Base-by-base conservation (phyloP, 2,113 vertebrate genomes). In the Cololabis saira region DNA sequence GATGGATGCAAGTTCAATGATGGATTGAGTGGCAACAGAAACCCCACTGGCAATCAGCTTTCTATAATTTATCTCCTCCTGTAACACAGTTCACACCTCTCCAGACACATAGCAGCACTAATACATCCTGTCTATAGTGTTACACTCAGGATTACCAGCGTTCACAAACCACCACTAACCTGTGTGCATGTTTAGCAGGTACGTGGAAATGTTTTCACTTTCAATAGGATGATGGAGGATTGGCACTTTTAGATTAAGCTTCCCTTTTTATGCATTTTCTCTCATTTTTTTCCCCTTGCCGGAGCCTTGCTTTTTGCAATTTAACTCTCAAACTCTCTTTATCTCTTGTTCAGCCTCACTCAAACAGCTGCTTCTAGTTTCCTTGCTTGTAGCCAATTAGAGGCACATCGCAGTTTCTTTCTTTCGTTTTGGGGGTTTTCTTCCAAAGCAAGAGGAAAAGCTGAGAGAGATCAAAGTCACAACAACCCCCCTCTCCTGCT, bases 281-380 rank as follows among this genome's bases (percentile, higher is more conserved):
- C 43, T 5, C 49, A 16, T 30, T 30, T 30, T 30, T 30, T 30
- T 30, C 24, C 24, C 24, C 5, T 27, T 27, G 24, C 24, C 5
- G 24, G 24, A 27, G 5, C 24, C 1, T 15, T 22, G 3, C 17
- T 18, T 51, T 49, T 43, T 50, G 50, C 21, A 48, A 45, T 66
- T 24, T 30, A n/a, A 27, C 59, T 65, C 44, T 67, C 13, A 8
- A 37, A 16, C 21, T 60, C 49, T 51, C n/a, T 21, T 48, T 50
- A 53, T 78, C 63, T 55, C n/a, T 53, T 45, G 52, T 62, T 55
- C 54, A 9, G 15, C 49, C 41, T 30, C 74, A 24, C 40, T 62
- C 42, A 54, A 19, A 70, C 87, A 86, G 80, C 87, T 88, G 88
- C 78, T 82, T 74, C 69, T 49, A 43, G 69, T 81, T 87, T 87